Conservation (phyloP, 1,140 invertebrate species). For the Helicoverpa zea region DNA sequence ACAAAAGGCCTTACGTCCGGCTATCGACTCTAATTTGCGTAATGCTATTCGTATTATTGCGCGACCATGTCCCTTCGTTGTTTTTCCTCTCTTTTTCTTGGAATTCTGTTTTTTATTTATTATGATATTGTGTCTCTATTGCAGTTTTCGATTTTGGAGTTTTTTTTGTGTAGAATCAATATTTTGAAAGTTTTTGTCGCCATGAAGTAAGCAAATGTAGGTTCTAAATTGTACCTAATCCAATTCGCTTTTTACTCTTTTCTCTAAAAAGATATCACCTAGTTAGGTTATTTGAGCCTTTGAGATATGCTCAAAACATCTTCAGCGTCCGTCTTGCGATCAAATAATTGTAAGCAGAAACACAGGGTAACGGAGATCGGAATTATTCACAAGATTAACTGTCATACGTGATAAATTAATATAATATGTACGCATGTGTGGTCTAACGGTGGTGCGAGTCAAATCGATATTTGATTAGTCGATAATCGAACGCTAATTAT, state of each 20-base stretch:
- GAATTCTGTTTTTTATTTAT: slow-evolving; percentile 28
- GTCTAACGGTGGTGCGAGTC: slow-evolving; percentile 47
- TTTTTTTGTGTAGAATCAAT: background rate
- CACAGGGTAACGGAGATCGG: slow-evolving; percentile 25
- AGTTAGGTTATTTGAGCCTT: no score
- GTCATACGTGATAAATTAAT: slow-evolving; percentile 55
- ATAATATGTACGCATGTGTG: slow-evolving; percentile 51
- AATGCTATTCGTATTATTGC: slow-evolving; percentile 54
- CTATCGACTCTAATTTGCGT: slow-evolving; percentile 54
- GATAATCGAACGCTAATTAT: slow-evolving; percentile 44
- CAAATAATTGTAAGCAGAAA: slow-evolving; percentile 37
- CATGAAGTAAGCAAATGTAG: background rate
- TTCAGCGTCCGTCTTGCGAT: background rate
- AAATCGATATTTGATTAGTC: slow-evolving; percentile 61
- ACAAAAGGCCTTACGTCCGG: slow-evolving; percentile 38
- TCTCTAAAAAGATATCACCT: no score
- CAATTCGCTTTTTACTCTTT: no score
- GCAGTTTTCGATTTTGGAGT: background rate
- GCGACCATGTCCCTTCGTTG: slow-evolving; percentile 29
- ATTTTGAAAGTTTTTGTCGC: background rate
- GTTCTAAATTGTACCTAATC: no score
- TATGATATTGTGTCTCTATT: slow-evolving; percentile 3
- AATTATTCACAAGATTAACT: slow-evolving; percentile 50
- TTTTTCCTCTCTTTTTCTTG: background rate
- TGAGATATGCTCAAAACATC: background rate